phyloP scores from a whole-genome alignment of 2,113 vertebrate species.

The Dicaeum eximium region DNA sequence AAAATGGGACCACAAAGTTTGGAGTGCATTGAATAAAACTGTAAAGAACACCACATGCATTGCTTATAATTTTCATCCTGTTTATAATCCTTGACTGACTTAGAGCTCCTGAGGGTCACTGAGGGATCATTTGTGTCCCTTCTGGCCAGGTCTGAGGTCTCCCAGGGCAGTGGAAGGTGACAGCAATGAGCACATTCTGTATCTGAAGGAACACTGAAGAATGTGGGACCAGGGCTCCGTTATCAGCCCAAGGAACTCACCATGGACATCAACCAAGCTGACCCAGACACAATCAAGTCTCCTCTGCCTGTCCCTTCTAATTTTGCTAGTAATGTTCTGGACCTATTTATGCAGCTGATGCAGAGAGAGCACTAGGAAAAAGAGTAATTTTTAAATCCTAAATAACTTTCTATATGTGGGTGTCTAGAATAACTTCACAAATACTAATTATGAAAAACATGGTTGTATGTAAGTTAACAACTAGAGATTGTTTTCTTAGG shows the following conservation, averaged over 20 bases:
- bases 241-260: not conserved
- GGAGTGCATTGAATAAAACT: not conserved
- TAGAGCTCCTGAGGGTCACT: not conserved
- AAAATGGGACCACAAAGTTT: not conserved
- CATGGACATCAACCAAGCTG: not conserved
- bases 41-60: not conserved
- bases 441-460: not conserved
- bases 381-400: not conserved
- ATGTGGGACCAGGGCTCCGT: not conserved
- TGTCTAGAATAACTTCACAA: not conserved
- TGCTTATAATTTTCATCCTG: not conserved
- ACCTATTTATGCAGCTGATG: not conserved
- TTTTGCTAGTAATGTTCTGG: not conserved
- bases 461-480: not conserved
- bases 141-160: not conserved
- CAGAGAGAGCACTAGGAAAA: not conserved
- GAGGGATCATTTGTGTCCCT: not conserved
- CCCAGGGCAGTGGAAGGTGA: not conserved
- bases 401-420: not conserved
- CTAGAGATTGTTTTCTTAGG: not conserved
- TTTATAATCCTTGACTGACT: not conserved
- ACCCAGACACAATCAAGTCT: not conserved
- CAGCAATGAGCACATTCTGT: fast-evolving
- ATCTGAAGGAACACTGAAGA: not conserved
- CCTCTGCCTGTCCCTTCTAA: not conserved